Evolutionary conservation across 2,797 vertebrate species (phyloP).

Genomic region (Enteromius trimaculatus): DNA sequence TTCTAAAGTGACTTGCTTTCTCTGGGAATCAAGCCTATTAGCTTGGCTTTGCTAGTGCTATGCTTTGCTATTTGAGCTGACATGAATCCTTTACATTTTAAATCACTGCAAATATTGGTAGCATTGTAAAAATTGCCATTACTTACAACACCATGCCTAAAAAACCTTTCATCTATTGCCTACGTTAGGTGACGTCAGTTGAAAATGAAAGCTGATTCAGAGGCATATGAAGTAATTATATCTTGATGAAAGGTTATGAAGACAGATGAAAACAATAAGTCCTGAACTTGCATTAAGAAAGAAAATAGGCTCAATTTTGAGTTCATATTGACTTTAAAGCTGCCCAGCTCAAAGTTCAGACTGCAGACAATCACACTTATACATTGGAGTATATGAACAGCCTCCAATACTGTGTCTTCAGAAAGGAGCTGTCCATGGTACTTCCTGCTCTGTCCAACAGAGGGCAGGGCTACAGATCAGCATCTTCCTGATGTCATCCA

Average conservation of each 20-base stretch:
- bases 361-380: neutral
- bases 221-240: neutral
- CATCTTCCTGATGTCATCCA: conserved; percentile 43
- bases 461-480: conserved; percentile 55
- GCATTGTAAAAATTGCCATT: neutral
- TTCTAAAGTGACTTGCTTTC: neutral
- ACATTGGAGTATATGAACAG: neutral
- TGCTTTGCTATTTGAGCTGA: conserved; percentile 1
- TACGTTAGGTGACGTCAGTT: neutral
- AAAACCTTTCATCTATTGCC: neutral
- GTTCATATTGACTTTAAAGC: conserved; percentile 4
- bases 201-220: neutral
- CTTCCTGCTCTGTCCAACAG: conserved; percentile 53
- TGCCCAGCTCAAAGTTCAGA: conserved; percentile 15
- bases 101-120: neutral
- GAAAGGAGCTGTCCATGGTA: neutral
- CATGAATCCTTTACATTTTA: neutral
- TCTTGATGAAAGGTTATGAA: neutral
- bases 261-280: neutral
- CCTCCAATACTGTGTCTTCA: neutral
- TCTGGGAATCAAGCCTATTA: neutral
- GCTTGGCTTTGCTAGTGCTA: neutral
- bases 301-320: neutral
- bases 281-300: neutral
- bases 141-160: neutral